Evolutionary conservation across 2,797 vertebrate genomes (phyloP).

Genomic region (Anguilla pacifica): DNA sequence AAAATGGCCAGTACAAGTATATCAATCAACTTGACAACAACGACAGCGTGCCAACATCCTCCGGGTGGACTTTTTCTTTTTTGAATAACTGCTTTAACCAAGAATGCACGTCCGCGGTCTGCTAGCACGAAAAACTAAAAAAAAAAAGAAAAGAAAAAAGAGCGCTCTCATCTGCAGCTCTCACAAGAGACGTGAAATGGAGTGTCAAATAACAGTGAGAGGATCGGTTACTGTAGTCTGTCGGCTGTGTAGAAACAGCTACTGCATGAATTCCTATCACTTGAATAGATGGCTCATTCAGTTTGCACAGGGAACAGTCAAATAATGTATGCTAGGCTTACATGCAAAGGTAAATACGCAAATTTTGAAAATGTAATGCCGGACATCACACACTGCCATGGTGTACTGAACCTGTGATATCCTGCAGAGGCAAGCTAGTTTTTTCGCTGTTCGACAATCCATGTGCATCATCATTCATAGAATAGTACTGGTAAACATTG

Average conservation of each 20-base stretch:
- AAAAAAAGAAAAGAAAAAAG: neutral
- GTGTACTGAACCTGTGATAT: neutral
- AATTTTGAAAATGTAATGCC: neutral
- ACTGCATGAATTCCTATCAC: neutral
- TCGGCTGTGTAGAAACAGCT: neutral
- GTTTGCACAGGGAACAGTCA: neutral
- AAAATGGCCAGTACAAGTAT: conserved; percentile 21
- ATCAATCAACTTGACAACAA: conserved; percentile 19
- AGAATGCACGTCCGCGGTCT: neutral
- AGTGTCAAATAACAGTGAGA: neutral
- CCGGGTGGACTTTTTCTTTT: neutral
- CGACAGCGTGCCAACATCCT: neutral
- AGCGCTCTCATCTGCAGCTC: neutral
- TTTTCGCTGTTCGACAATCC: neutral
- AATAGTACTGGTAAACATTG: neutral
- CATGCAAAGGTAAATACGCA: neutral
- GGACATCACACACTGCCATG: neutral
- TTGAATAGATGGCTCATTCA: neutral
- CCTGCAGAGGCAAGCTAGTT: neutral
- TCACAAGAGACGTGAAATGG: neutral
- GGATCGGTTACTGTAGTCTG: neutral
- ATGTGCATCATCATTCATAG: neutral
- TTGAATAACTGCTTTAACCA: neutral
- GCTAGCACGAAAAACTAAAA: neutral
- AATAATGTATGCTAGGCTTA: neutral